phyloP scores from a whole-genome alignment of 2,113 vertebrate species.

The Herpailurus yagouaroundi region DNA sequence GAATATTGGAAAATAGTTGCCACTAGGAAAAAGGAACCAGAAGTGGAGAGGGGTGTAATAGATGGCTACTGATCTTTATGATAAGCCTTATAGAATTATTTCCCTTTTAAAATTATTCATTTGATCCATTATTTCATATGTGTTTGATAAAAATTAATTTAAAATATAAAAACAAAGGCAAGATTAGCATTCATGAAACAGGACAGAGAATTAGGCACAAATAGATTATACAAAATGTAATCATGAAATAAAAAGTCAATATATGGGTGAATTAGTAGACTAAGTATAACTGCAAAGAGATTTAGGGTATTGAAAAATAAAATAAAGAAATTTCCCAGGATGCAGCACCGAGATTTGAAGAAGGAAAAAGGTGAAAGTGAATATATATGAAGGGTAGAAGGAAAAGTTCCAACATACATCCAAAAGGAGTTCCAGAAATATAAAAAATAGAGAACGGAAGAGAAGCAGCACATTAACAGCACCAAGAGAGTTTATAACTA shows the following conservation, averaged over 20 bases:
- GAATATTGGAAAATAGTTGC: background rate
- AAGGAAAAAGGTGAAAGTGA: background rate
- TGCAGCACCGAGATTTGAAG: background rate
- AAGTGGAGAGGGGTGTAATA: background rate
- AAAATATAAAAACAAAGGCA: background rate
- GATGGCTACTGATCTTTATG: background rate
- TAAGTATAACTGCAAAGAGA: background rate
- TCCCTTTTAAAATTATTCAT: background rate
- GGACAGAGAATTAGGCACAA: constrained; percentile 1
- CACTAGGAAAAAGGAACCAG: background rate
- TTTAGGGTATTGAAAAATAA: background rate
- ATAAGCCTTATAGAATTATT: background rate
- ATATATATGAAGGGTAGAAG: background rate
- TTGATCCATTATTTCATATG: background rate
- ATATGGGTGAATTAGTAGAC: background rate
- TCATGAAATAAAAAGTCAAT: background rate
- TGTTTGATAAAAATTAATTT: background rate
- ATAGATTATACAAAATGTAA: background rate
- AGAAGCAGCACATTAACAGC: background rate
- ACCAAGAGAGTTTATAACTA: background rate
- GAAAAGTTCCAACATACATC: background rate
- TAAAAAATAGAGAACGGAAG: background rate
- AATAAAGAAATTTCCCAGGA: background rate
- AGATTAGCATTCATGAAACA: background rate
- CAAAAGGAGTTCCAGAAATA: background rate